These are phyloP conservation scores for Doryteuthis pealeii DNA, from an alignment of 1,140 invertebrate genomes.

Conservation along the genomic window DNA sequence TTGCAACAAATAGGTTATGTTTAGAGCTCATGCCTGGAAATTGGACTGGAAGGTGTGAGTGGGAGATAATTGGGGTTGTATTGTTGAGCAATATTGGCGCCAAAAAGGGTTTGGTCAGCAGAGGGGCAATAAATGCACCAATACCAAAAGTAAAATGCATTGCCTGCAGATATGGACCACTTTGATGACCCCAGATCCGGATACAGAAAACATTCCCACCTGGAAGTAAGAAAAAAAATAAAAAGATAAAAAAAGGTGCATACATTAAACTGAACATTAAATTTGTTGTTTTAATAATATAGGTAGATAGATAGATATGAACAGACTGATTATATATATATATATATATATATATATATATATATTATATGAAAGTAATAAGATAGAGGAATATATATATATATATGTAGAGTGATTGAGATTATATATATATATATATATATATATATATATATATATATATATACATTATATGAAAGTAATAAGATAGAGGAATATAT, in stretches of 20 bases:
- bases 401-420: no score
- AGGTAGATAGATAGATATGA: no score
- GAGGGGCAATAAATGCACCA: constrained; percentile 64
- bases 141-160: constrained; percentile 65
- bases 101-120: constrained; percentile 61
- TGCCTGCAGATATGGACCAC: constrained; percentile 63
- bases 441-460: no score
- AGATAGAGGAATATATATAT: no score
- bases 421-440: no score
- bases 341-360: no score
- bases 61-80: background rate
- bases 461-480: no score
- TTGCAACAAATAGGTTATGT: background rate
- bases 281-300: no score
- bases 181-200: constrained; percentile 62
- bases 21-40: background rate
- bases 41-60: background rate
- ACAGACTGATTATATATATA: no score
- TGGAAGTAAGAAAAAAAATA: constrained; percentile 39
- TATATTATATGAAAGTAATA: no score
- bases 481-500: no score
- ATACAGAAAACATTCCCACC: constrained; percentile 64
- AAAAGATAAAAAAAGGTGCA: background rate
- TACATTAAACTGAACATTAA: no score
- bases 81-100: constrained; percentile 11